Base-by-base conservation (phyloP, 2,797 vertebrate genomes). In the Orientallactaga sibirica region DNA sequence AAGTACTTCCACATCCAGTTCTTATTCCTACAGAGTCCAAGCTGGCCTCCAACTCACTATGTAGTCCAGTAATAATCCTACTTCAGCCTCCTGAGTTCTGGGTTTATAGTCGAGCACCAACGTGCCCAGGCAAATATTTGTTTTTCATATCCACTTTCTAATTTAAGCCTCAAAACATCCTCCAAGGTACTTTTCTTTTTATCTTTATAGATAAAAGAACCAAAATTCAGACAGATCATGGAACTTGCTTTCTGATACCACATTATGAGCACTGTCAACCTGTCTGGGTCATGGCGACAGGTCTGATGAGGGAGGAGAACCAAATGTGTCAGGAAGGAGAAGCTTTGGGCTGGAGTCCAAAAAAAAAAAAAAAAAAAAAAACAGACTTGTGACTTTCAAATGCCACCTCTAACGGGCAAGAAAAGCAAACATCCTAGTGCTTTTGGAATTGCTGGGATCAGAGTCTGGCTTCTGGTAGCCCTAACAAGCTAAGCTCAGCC, bases 131-230 rank as follows among this genome's bases (percentile, higher is more conserved):
- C 58, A 90, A 87, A 78, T n/a, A 29, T 81, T 93, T 88, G 18
- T 16, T 86, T 88, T 93, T 85, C 24, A 68, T 80, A 80, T 27
- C 3, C 4, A 19, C 64, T 93, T 79, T 86, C 79, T 94, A 88
- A 93, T 29, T 78, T 66, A 91, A 83, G 48, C 25, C 61, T 93
- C 22, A 48, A 95, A 94, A 82, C 11, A 25, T 61, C 62, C 73
- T 64, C 48, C 22, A 79, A 78, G 7, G 33, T 81, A 58, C 14
- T 88, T 78, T 86, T 77, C 25, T 90, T 90, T 48, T 79, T 86
- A 58, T 33, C 55, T 93, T 80, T 92, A 74, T n/a, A 95, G 19
- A 77, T 74, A 85, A 70, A 86, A 25, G 20, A 92, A 77, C 76
- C 73, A 85, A 77, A 25, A 85, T 88, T 82, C 33, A 27, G 24